Base-by-base conservation (phyloP, 2,113 vertebrate genomes). In the Alectura lathami region DNA sequence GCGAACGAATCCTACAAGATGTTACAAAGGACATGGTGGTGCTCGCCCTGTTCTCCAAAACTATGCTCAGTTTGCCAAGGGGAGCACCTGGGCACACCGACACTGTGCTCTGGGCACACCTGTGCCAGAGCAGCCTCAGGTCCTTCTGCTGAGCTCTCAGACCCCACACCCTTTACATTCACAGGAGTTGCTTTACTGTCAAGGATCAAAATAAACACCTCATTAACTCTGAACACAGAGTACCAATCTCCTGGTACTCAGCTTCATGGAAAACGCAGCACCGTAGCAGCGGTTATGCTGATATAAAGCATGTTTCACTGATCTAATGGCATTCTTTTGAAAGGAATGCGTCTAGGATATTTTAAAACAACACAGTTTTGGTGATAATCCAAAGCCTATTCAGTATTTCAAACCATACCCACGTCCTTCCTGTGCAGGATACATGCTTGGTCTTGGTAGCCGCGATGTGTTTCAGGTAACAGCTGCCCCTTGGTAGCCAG, bases 331-430 rank as follows among this genome's bases (percentile, higher is more conserved):
- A 89, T 82, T 95, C 81, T 77, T 94, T 73, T 78, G 66, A 95
- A 84, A 96, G 57, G 59, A 88, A 92, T 2, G 50, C 6, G 13
- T 23, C 75, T 64, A 43, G 56, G 17, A 40, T 93, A 76, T 22
- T 96, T 63, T 76, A 91, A 74, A 94, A 86, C 11, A 93, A 43
- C 73, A 22, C 15, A 48, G 48, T 86, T 95, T 76, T 82, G 90
- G 34, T 93, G 47, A 82, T 40, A 81, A 63, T 90, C 85, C 82
- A 82, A 94, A 76, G 17, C 60, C 53, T 64, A 91, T 1, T 77
- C 79, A 82, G 50, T 76, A 79, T 59, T 81, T 11, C 45, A 84
- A 63, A 43, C 64, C 69, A 89, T 91, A 79, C 32, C 74, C 85
- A 48, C 0, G 27, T 86, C 89, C 40, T 81, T 73, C 79, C 81